Evolutionary conservation across 2,797 vertebrate genomes (phyloP).

Genomic region (Okamejei kenojei): DNA sequence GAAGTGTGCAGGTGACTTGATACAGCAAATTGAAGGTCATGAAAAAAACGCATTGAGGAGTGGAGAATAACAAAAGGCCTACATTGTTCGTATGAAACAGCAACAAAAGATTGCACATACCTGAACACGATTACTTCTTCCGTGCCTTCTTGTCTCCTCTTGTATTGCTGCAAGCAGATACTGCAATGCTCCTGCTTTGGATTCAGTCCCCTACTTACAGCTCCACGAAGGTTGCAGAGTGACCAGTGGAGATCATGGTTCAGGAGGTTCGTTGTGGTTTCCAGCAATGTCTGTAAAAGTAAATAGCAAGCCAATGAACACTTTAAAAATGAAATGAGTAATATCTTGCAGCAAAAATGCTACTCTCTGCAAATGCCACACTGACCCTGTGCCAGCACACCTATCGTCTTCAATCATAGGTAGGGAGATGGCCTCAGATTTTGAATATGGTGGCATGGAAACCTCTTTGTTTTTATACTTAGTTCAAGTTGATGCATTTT

Average conservation of each 20-base stretch:
- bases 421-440: conserved; percentile 4
- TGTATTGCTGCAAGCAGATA: conserved; percentile 90
- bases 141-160: conserved; percentile 72
- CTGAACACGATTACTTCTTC: conserved; percentile 93
- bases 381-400: background rate
- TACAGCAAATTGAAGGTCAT: background rate
- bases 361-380: background rate
- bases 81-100: background rate
- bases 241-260: conserved; percentile 97
- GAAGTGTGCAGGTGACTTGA: too few species aligned
- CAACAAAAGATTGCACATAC: conserved; percentile 51
- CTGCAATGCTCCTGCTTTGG: conserved; percentile 89
- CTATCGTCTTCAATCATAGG: background rate
- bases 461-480: too few species aligned
- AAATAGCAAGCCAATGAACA: background rate
- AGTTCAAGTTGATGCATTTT: too few species aligned
- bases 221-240: conserved; percentile 78
- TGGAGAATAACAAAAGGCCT: background rate
- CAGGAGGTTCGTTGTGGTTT: conserved; percentile 86
- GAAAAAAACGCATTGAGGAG: background rate
- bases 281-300: conserved; percentile 75
- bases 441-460: too few species aligned
- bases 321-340: background rate
- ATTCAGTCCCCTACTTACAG: conserved; percentile 79
- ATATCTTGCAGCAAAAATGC: background rate